Conservation (phyloP, 2,797 vertebrate species). For the Halcyon smyrnensis region DNA sequence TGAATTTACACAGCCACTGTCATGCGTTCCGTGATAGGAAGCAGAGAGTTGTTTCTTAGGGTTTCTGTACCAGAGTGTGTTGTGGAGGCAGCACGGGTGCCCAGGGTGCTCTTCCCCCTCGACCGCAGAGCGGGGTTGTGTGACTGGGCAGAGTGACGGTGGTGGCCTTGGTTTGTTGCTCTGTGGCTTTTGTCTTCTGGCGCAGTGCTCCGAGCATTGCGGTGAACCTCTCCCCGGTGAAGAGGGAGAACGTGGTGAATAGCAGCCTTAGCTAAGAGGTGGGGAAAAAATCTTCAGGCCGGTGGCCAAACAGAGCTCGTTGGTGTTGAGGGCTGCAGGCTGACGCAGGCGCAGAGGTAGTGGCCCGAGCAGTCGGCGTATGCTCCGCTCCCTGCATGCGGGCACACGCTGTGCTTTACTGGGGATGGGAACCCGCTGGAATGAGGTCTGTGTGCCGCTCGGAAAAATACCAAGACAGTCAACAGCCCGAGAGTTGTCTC, state of each 20-base stretch:
- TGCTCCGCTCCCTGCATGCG: neutral
- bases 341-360: accelerated
- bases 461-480: neutral
- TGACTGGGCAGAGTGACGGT: accelerated
- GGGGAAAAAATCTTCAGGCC: neutral
- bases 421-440: neutral
- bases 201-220: accelerated
- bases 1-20: neutral
- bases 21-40: accelerated
- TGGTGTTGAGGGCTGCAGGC: accelerated
- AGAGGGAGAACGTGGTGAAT: accelerated
- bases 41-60: accelerated
- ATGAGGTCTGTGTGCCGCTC: neutral
- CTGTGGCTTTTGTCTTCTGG: neutral
- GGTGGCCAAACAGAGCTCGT: neutral
- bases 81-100: accelerated
- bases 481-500: neutral
- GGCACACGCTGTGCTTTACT: neutral
- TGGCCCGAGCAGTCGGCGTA: neutral
- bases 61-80: neutral
- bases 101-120: accelerated
- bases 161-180: neutral
- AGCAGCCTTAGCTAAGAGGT: accelerated
- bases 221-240: neutral
- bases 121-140: accelerated